Percentiles rank a stretch among this genome's conserved stretches.
These are phyloP conservation scores for Sylvilagus floridanus DNA, from an alignment of 2,797 vertebrate species.

Conservation along the genomic window DNA sequence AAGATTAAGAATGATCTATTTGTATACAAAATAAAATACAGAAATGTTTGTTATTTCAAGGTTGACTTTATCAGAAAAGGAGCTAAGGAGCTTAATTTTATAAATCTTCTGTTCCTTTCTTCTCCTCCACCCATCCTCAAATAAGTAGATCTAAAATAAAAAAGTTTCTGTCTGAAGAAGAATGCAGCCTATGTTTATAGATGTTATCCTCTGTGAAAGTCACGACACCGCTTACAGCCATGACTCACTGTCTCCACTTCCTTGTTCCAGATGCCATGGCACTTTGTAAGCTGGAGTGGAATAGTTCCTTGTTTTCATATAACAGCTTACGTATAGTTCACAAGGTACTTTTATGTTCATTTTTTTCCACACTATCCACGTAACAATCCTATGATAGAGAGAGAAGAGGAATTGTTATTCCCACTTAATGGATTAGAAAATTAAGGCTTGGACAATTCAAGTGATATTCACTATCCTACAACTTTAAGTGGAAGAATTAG, in stretches of 20 bases:
- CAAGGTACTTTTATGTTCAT: background rate
- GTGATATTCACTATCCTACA: background rate
- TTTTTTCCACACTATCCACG: background rate
- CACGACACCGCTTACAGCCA: background rate
- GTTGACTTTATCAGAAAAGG: background rate
- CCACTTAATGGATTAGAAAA: background rate
- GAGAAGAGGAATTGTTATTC: background rate
- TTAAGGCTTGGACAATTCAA: background rate
- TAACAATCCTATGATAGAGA: background rate
- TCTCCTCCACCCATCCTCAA: background rate
- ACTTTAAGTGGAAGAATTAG: background rate
- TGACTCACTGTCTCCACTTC: background rate
- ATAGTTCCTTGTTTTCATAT: background rate
- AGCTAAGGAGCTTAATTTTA: constrained; percentile 15
- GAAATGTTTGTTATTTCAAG: background rate
- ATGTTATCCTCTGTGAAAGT: background rate
- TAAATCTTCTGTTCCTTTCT: background rate
- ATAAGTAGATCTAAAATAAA: background rate
- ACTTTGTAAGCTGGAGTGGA: background rate
- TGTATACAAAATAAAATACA: constrained; percentile 10
- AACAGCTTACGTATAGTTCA: background rate
- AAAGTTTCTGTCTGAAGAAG: background rate
- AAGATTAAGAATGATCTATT: background rate
- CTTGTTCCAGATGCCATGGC: rapidly evolving
- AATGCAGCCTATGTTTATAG: background rate